Percentiles rank a stretch among this genome's conserved stretches.
Evolutionary conservation across 1,140 invertebrate species (phyloP).

Genomic region (Bombus sibiricus): DNA sequence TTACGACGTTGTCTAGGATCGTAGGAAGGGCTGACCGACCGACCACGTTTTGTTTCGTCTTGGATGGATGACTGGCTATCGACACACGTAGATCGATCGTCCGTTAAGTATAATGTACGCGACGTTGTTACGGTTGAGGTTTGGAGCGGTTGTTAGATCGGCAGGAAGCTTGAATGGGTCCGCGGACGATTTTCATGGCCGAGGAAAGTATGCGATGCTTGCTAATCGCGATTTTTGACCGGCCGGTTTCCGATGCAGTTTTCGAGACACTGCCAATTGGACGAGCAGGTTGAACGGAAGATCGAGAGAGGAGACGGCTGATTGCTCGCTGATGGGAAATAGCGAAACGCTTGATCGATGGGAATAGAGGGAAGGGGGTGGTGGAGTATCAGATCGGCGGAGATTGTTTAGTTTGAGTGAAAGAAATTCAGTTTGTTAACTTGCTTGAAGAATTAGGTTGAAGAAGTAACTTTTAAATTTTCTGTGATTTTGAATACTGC

Average conservation of each 20-base stretch:
- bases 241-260: background rate
- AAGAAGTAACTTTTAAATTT: no score
- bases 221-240: background rate
- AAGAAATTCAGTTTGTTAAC: background rate
- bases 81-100: constrained; percentile 13
- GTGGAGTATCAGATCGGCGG: no score
- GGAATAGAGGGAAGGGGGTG: no score
- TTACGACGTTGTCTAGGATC: background rate
- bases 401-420: background rate
- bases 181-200: background rate
- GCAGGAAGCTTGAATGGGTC: constrained; percentile 1
- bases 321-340: no score
- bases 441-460: background rate
- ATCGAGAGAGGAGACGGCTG: no score
- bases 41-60: background rate
- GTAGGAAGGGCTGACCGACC: background rate
- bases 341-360: no score
- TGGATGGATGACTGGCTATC: background rate
- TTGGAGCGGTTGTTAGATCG: background rate
- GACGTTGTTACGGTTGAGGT: constrained; percentile 14
- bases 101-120: constrained; percentile 2
- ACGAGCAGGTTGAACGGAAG: background rate
- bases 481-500: no score
- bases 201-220: background rate
- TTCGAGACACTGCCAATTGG: background rate